Conservation (phyloP, 1,140 invertebrate species). For the Gonioctena quinquepunctata region DNA sequence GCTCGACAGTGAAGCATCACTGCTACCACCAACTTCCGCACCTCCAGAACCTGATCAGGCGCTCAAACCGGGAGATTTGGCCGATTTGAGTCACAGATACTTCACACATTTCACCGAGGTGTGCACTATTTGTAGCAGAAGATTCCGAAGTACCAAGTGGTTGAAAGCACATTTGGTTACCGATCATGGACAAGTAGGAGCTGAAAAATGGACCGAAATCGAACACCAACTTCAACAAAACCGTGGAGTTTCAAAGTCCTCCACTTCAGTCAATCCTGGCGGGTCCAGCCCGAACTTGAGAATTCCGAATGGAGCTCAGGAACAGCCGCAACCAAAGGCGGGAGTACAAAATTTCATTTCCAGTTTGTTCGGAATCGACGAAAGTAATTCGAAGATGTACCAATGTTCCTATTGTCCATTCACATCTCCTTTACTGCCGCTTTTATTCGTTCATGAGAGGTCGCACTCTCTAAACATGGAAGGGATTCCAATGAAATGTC, state of each 20-base stretch:
- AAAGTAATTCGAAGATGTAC: conserved; percentile 71
- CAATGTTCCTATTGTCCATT: conserved; percentile 88
- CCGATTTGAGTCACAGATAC: conserved; percentile 66
- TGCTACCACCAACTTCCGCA: conserved; percentile 40
- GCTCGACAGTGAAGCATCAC: conserved; percentile 51
- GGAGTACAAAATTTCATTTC: conserved; percentile 62
- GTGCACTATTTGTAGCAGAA: conserved; percentile 83
- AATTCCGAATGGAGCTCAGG: conserved; percentile 64
- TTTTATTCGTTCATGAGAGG: conserved; percentile 88
- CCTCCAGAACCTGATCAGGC: conserved; percentile 58
- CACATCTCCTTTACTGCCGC: conserved; percentile 84
- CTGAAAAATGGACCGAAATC: conserved; percentile 72
- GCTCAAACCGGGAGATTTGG: conserved; percentile 59
- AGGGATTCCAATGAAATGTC: conserved; percentile 59
- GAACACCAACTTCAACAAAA: conserved; percentile 57
- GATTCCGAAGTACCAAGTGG: conserved; percentile 89
- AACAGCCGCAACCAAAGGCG: conserved; percentile 48
- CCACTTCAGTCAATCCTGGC: conserved; percentile 34
- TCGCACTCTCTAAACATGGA: conserved; percentile 64
- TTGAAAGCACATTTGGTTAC: conserved; percentile 85
- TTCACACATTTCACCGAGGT: conserved; percentile 76
- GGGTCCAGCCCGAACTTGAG: conserved; percentile 62
- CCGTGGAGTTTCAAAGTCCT: conserved; percentile 35
- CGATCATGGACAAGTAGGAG: conserved; percentile 78
- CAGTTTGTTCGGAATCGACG: conserved; percentile 63